These are phyloP conservation scores for Rhopalosiphum maidis DNA, from an alignment of 1,140 invertebrate species.

Conservation along the genomic window DNA sequence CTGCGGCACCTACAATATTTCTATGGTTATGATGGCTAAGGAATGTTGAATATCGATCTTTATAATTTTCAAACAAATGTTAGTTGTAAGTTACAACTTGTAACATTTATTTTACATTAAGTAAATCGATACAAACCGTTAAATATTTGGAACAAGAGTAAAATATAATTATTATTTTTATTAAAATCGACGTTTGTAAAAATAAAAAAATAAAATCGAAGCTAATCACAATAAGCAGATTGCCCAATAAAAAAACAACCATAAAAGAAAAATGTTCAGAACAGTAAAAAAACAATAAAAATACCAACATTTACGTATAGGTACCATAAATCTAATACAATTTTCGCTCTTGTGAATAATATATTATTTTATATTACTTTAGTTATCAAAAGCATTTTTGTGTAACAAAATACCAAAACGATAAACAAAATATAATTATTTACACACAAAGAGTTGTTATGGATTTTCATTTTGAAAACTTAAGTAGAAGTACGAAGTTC, in stretches of 20 bases:
- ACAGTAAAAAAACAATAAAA: not conserved
- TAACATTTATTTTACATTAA: too few relatives aligned
- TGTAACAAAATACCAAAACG: not conserved
- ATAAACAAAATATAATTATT: not conserved
- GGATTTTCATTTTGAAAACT: not conserved
- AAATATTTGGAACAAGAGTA: too few relatives aligned
- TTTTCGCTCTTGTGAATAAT: not conserved
- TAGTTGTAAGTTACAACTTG: too few relatives aligned
- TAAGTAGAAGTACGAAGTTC: not conserved
- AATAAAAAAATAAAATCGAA: too few relatives aligned
- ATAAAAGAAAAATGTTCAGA: too few relatives aligned
- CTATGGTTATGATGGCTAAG: too few relatives aligned
- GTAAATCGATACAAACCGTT: too few relatives aligned
- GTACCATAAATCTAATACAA: not conserved
- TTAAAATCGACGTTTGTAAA: too few relatives aligned
- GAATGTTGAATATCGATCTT: too few relatives aligned
- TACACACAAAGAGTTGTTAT: not conserved
- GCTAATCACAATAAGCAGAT: not conserved
- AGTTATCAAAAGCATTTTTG: slow-evolving; percentile 4
- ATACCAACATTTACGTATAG: not conserved
- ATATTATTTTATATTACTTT: not conserved
- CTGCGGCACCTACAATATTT: too few relatives aligned
- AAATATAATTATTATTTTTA: too few relatives aligned
- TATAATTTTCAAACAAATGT: too few relatives aligned
- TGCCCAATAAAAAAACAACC: not conserved